Conservation (phyloP, 1,140 invertebrate genomes). For the Andricus grossulariae region DNA sequence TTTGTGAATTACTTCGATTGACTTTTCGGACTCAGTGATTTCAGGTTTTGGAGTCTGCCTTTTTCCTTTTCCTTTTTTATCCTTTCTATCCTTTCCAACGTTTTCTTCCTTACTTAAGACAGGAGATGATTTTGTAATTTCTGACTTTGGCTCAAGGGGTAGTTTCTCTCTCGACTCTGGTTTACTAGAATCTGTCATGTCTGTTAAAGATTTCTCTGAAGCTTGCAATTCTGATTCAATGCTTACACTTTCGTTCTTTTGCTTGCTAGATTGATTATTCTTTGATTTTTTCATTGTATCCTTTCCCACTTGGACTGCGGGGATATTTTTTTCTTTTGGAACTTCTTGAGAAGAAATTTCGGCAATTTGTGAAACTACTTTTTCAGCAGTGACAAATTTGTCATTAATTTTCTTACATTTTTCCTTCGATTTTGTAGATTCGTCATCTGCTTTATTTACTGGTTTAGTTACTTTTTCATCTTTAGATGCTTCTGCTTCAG, state of each 20-base stretch:
- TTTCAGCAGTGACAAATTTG: constrained; percentile 50
- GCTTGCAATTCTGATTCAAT: neutral
- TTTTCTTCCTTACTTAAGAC: neutral
- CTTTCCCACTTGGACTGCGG: too few species aligned
- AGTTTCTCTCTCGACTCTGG: too few species aligned
- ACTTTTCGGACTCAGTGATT: neutral
- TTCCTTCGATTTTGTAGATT: constrained; percentile 30
- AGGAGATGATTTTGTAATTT: too few species aligned
- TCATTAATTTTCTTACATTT: constrained; percentile 33
- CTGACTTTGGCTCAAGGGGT: too few species aligned
- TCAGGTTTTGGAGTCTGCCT: too few species aligned
- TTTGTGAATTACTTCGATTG: neutral
- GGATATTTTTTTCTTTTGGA: too few species aligned
- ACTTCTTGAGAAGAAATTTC: too few species aligned
- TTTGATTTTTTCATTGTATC: too few species aligned
- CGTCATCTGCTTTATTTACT: constrained; percentile 36
- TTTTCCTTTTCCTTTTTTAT: neutral
- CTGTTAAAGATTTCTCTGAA: neutral
- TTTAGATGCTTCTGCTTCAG: constrained; percentile 13
- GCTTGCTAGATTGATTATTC: neutral
- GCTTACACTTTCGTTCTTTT: constrained; percentile 38
- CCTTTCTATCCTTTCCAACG: neutral
- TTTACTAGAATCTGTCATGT: too few species aligned
- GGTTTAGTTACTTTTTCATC: constrained; percentile 18
- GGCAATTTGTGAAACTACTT: constrained; percentile 41